phyloP scores from a whole-genome alignment of 1,140 invertebrate species.

The Drosophila bipectinata region DNA sequence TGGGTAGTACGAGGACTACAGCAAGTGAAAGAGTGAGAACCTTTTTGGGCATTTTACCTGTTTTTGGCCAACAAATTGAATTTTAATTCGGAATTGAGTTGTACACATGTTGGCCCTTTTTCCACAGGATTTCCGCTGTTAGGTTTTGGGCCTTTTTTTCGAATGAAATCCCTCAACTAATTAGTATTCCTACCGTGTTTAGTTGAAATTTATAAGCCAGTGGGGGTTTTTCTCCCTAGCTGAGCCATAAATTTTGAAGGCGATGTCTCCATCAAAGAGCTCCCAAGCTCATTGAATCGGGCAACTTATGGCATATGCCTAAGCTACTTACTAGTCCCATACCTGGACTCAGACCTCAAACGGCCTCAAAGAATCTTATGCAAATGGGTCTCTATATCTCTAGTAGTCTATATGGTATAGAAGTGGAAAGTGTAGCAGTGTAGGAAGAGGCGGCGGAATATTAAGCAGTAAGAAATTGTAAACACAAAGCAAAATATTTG shows the following conservation, averaged over 20 bases:
- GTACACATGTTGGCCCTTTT: slow-evolving; percentile 63
- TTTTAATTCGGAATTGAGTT: slow-evolving; percentile 69
- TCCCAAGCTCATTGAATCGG: too few relatives aligned
- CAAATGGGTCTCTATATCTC: slow-evolving; percentile 44
- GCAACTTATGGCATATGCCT: slow-evolving; percentile 57
- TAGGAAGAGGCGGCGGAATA: slow-evolving; percentile 5
- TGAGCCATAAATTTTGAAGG: slow-evolving; percentile 52
- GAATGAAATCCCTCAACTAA: slow-evolving; percentile 37
- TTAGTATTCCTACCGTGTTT: slow-evolving; percentile 66
- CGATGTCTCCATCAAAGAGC: slow-evolving; percentile 40
- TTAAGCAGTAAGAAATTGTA: slow-evolving; percentile 54
- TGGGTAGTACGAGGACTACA: slow-evolving; percentile 19
- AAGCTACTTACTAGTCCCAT: slow-evolving; percentile 55
- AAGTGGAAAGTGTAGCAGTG: slow-evolving; percentile 10
- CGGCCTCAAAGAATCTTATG: slow-evolving; percentile 71
- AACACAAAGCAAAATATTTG: slow-evolving; percentile 80
- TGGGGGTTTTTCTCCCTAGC: slow-evolving; percentile 5
- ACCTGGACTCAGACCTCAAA: slow-evolving; percentile 25
- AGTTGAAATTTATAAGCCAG: slow-evolving; percentile 43
- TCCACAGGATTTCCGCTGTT: slow-evolving; percentile 69
- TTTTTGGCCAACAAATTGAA: slow-evolving; percentile 68
- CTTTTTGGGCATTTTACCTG: slow-evolving; percentile 34
- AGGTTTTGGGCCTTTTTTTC: slow-evolving; percentile 40
- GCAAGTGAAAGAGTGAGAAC: slow-evolving; percentile 27
- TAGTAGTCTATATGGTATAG: slow-evolving; percentile 28